Evolutionary conservation across 1,140 invertebrate species (phyloP), one percentile per base, ranked within the genome.

Genomic region (Drosophila yakuba): DNA sequence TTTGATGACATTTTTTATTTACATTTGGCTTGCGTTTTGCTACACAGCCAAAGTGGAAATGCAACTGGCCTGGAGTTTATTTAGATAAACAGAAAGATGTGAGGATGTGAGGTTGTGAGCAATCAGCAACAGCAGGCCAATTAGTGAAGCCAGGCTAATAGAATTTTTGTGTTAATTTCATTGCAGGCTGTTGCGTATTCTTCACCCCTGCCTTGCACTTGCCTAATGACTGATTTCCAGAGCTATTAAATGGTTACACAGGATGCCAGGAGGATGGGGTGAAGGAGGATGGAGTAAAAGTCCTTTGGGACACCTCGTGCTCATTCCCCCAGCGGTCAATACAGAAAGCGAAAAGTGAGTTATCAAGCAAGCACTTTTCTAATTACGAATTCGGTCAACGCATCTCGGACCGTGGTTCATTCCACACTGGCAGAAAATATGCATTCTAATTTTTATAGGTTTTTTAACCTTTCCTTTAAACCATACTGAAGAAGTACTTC

Each of bases 331-430:
- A 15, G 17, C 4, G 41, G 38, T 14, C 54, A 54, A 45, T 44
- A 55, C 41, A 23, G 17, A 41, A 51, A 69, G 56, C 66, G 59
- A 68, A 88, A 88, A 86, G 56, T 79, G 79, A 86, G 76, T 86
- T 86, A 88, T 86, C 79, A 88, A 76, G 79, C 80, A 69, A 89
- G 83, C 83, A 86, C 83, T 86, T 86, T 86, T 89, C 83, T 86
- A 86, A 86, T 86, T 86, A 86, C 83, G 60, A 76, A 75, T 79
- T 88, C 23, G 78, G 50, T 56, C 61, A 32, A 67, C 41, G 61
- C 54, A 57, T 73, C 71, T 52, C 32, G 36, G 64, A 28, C 41
- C 15, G 11, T 17, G 58, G 35, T 28, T 15, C 25, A 48, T 17
- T 3, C 0, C 1, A 38, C 47, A 68, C 64, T 68, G 2, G n/a